phyloP scores from a whole-genome alignment of 64 coral and sea anemone species.

The Porites lutea region DNA sequence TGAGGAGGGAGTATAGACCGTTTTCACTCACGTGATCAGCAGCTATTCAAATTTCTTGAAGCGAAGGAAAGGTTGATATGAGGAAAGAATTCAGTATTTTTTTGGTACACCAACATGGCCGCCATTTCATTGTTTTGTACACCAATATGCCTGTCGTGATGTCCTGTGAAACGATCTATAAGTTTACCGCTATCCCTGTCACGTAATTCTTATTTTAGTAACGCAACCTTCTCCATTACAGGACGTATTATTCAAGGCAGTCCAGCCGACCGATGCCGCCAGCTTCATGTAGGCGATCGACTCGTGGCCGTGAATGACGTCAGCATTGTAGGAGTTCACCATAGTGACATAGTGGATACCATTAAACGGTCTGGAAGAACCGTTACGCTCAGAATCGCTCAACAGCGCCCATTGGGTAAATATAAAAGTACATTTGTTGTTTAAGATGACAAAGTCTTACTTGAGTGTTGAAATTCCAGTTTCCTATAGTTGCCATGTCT shows the following conservation, averaged over 20 bases:
- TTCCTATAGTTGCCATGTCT: too few species aligned
- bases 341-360: slow-evolving; percentile 93
- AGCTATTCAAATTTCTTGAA: too few species aligned
- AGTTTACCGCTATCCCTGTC: neutral
- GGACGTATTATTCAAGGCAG: slow-evolving; percentile 96
- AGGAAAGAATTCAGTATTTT: too few species aligned
- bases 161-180: too few species aligned
- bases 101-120: too few species aligned
- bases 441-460: neutral
- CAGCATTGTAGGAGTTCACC: slow-evolving; percentile 92
- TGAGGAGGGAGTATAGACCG: too few species aligned
- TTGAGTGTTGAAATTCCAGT: neutral
- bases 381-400: slow-evolving; percentile 83
- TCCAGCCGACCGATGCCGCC: slow-evolving; percentile 88
- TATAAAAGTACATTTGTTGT: neutral
- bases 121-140: too few species aligned
- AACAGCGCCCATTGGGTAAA: slow-evolving; percentile 76
- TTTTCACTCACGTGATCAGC: too few species aligned
- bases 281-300: slow-evolving; percentile 94
- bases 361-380: slow-evolving; percentile 94
- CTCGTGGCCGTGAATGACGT: slow-evolving; percentile 87
- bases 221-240: slow-evolving; percentile 1
- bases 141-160: too few species aligned
- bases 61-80: too few species aligned
- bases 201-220: neutral